Percentiles rank a stretch among this genome's conserved stretches.
phyloP scores from a whole-genome alignment of 2,113 vertebrate genomes.

The Datnioides undecimradiatus region DNA sequence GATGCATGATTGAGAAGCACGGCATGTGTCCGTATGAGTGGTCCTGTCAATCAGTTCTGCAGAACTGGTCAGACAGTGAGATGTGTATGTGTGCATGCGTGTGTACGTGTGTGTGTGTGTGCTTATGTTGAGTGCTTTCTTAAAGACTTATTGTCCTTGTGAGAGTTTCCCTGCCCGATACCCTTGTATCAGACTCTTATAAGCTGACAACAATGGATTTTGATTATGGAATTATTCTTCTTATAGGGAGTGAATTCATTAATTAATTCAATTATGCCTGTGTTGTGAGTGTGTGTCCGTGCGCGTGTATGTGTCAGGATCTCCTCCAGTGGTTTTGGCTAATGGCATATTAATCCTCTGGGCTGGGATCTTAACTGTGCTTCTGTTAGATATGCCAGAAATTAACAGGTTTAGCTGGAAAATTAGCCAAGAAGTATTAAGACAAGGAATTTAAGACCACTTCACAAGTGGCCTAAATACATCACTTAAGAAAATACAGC shows the following conservation, averaged over 20 bases:
- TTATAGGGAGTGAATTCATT: conserved; percentile 50
- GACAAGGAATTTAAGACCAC: conserved; percentile 44
- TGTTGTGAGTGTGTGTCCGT: conserved; percentile 4
- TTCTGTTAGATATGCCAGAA: conserved; percentile 45
- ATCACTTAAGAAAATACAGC: conserved; percentile 10
- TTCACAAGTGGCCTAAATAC: conserved; percentile 51
- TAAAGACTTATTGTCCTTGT: conserved; percentile 61
- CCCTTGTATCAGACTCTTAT: conserved; percentile 35
- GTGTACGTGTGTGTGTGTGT: background rate
- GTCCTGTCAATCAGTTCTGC: conserved; percentile 62
- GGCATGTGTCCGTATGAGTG: conserved; percentile 16
- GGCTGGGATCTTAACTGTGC: conserved; percentile 83
- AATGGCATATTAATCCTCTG: conserved; percentile 66
- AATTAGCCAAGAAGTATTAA: conserved; percentile 44
- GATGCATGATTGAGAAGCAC: conserved; percentile 64
- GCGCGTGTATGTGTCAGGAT: conserved; percentile 28
- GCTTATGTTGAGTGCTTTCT: conserved; percentile 5
- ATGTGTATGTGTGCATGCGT: background rate
- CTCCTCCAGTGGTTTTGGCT: conserved; percentile 48
- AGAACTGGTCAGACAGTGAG: background rate
- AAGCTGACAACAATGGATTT: conserved; percentile 66
- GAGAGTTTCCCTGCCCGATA: conserved; percentile 27
- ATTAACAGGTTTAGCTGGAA: conserved; percentile 45
- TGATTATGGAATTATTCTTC: conserved; percentile 65
- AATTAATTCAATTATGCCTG: conserved; percentile 69